Conservation (phyloP, 2,113 vertebrate genomes). For the Istiophorus platypterus region DNA sequence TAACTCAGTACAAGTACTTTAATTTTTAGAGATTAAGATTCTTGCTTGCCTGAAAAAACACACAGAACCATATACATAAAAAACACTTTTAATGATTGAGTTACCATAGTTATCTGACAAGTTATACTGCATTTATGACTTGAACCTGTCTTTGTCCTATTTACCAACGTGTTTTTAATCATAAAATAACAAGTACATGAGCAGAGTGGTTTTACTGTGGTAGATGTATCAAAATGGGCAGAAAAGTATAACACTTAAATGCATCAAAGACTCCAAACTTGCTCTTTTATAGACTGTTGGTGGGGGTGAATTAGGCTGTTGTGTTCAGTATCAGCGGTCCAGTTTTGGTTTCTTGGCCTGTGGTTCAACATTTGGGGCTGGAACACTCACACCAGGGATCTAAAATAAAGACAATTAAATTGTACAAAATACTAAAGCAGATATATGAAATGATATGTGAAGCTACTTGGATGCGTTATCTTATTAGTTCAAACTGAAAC, state of each 20-base stretch:
- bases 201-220: not conserved
- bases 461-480: not conserved
- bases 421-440: not conserved
- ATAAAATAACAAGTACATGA: not conserved
- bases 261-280: not conserved
- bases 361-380: slow-evolving; percentile 81
- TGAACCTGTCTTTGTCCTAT: not conserved
- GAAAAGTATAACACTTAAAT: not conserved
- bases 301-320: not conserved
- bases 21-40: not conserved
- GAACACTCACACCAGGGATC: slow-evolving; percentile 86
- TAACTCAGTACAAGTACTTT: not conserved
- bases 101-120: not conserved
- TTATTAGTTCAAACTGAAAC: not conserved
- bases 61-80: not conserved
- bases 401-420: slow-evolving; percentile 60
- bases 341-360: slow-evolving; percentile 89
- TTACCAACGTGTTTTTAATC: not conserved
- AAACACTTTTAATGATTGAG: slow-evolving; percentile 33
- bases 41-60: not conserved
- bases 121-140: not conserved
- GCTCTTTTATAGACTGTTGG: not conserved
- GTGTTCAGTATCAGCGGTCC: slow-evolving; percentile 77
- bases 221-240: slow-evolving; percentile 2
- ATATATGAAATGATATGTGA: not conserved